Base-by-base conservation (phyloP, 1,140 invertebrate species). In the Dinothrombium tinctorium region DNA sequence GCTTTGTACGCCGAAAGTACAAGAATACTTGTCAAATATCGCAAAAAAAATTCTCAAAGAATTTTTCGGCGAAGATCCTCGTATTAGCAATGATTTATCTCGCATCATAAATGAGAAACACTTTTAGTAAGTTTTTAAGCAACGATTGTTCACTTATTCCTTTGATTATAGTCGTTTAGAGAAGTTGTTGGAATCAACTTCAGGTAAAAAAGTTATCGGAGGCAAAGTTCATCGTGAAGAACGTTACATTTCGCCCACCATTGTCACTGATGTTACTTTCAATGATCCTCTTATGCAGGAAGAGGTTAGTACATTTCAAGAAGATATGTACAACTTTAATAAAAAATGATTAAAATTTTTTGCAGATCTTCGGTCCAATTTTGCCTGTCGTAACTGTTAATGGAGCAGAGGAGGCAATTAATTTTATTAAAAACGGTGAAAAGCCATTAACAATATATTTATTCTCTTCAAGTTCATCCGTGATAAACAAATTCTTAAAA, bases 81-180 rank as follows among this genome's bases (percentile, higher is more conserved):
- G 81, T 54, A 64, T 72, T 36, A 83, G 75, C 35, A 68, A 73
- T 0, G 79, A 90, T 62, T 72, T 82, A 20, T 71, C 74, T 47
- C 64, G 87, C 40, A 87, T 98, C 42, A 69, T 96, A 32, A 84
- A 76, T 48, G 66, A 68, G 22, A 69, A 69, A 50, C 79, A 92
- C 62, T 86, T 76, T 52, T 59, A 66, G 68, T 70, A 52, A 61
- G 64, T 64, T 50, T 41, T 59, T 62, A 36, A 51, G 59, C 26
- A 42, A 31, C 9, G 44, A 41, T 1, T n/a, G n/a, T n/a, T n/a
- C n/a, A n/a, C n/a, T n/a, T n/a, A n/a, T n/a, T n/a, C n/a, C n/a
- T n/a, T n/a, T n/a, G n/a, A n/a, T n/a, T n/a, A n/a, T 14, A 28
- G 35, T 9, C 45, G 45, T 14, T 14, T 48, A 6, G 33, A 23